Evolutionary conservation across 1,140 invertebrate species (phyloP), one percentile per base, ranked within the genome.

Genomic region (Heliothis virescens): DNA sequence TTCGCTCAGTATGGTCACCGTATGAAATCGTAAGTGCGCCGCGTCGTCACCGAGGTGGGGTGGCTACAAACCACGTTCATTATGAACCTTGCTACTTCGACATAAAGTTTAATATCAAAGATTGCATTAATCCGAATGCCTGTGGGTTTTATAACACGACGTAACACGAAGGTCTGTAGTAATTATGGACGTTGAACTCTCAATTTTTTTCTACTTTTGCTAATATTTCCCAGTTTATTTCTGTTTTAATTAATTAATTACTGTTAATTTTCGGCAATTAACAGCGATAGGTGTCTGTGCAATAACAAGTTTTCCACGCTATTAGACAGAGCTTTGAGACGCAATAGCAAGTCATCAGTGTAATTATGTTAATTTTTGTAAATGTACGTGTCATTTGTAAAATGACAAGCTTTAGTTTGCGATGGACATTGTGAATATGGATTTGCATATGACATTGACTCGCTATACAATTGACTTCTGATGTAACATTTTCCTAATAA

Each of bases 1-100:
- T 34, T 55, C 41, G 29, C 74, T 79, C 34, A 76, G 60, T 63
- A 72, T 84, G 80, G 83, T 82, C 80, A 84, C 83, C 75, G 75
- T 80, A 82, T 52, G 29, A 77, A 67, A 69, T 83, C 72, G 79
- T 79, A 75, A 76, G 73, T 62, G 72, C 71, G 34, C 47, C 59
- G 26, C 13, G 21, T 2, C 21, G 5, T 72, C 53, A 21, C 41
- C 48, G 21, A 21, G 52, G 47, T 71, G 67, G 18, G 47, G 48
- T 53, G 63, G 10, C 48, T 13, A 26, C 12, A 3, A 13, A 29
- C 18, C 41, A 11, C 67, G 1, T 71, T 71, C 29, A 71, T 9
- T 71, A 29, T 29, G n/a, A 53, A 71, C 67, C 53, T 72, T 55
- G 55, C 18, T 57, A 2, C 52, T 16, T 72, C 9, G 3, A 13